Base-by-base conservation (phyloP, 2,888 invertebrate genomes). In the Pocota personata region DNA sequence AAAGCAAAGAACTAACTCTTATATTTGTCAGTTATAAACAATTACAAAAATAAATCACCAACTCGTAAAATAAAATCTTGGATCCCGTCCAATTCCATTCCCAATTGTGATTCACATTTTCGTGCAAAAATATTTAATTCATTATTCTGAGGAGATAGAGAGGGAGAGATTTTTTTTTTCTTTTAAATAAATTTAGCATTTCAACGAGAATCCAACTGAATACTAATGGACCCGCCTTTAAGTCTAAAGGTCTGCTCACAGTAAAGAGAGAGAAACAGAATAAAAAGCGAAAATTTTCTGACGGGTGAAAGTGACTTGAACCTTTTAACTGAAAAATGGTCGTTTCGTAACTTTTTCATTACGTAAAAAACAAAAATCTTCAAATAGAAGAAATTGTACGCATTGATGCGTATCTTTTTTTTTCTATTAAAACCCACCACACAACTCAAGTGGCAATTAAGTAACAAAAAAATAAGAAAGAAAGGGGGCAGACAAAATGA, bases 251-350 rank as follows among this genome's bases (percentile, higher is more conserved):
- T 62, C 43, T 62, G 12, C 10, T 5, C 27, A 46, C 8, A 62
- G 14, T 30, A 43, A 3, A 14, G 7, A 6, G 57, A 35, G 5
- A 8, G 12, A 32, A 40, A 62, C 27, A 73, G 21, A 55, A 37
- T 14, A 52, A 50, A 50, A 50, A 35, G 35, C 14, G 24, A 50
- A n/a, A 66, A 50, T 21, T 24, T 12, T 52, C 27, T 14, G 62
- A 73, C 52, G 40, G 21, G 73, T 73, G 73, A 73, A 73, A 73
- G 73, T 73, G 43, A 43, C 40, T 37, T 73, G 40, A 62, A 52
- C 43, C 30, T 40, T 62, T 62, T 40, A 32, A 40, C 62, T 73
- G 62, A 62, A 16, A 62, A 60, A 73, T 52, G 52, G 37, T 50
- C 8, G n/a, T 60, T 24, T 72, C 48, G 60, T 40, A 72, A 72